A percentile compares a stretch with the other conserved stretches of the same genome.
These are phyloP conservation scores for Heteronetta atricapilla DNA, from an alignment of 2,113 vertebrate species.

Conservation along the genomic window DNA sequence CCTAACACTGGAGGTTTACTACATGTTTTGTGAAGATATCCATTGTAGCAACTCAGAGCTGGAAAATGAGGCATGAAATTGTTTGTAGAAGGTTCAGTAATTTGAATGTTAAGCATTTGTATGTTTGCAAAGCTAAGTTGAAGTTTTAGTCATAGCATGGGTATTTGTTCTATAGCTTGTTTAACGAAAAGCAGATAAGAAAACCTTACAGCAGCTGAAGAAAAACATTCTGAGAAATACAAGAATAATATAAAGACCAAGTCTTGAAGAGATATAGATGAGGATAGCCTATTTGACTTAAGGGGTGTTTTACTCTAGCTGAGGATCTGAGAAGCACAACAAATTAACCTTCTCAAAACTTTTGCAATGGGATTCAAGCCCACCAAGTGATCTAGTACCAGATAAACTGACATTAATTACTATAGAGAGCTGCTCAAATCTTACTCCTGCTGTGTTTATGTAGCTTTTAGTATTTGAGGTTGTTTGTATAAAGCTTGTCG, in stretches of 20 bases:
- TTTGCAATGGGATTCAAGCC: neutral
- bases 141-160: neutral
- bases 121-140: conserved; percentile 30
- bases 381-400: neutral
- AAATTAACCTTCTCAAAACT: neutral
- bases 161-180: conserved; percentile 26
- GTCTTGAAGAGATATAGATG: neutral
- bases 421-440: neutral
- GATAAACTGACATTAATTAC: neutral
- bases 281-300: neutral
- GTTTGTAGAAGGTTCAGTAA: conserved; percentile 67
- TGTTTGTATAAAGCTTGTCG: neutral
- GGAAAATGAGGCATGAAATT: conserved; percentile 78
- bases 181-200: neutral
- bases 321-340: fast-evolving
- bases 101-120: conserved; percentile 63
- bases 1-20: conserved; percentile 61
- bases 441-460: neutral
- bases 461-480: neutral
- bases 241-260: neutral
- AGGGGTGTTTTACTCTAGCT: neutral
- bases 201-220: neutral
- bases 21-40: conserved; percentile 25
- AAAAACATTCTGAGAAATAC: neutral
- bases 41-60: conserved; percentile 62